Evolutionary conservation across 2,888 invertebrate species (phyloP).

Genomic region (Tetheella fluctuosa): DNA sequence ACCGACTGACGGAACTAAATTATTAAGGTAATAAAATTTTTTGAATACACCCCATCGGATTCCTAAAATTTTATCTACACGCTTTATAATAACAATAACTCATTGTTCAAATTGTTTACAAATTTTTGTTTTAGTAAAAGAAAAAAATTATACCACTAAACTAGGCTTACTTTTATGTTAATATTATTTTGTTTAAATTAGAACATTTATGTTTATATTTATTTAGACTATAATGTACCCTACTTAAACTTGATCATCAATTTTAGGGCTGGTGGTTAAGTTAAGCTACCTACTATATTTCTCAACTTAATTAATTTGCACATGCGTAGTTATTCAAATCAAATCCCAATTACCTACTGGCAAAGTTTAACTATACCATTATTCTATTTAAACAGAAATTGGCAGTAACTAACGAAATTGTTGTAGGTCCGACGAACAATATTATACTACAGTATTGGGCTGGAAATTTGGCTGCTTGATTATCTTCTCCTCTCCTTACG

Average conservation of each 20-base stretch:
- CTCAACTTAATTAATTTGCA: no score
- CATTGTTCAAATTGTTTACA: constrained; percentile 11
- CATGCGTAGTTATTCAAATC: no score
- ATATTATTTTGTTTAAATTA: background rate
- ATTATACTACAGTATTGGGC: background rate
- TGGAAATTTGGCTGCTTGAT: background rate
- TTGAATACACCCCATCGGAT: constrained; percentile 8
- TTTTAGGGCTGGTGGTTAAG: no score
- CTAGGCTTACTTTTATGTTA: background rate
- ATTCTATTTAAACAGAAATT: no score
- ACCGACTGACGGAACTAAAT: background rate
- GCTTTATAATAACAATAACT: constrained; percentile 4
- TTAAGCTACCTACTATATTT: no score
- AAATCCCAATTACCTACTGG: no score
- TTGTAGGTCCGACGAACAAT: background rate
- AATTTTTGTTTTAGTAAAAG: background rate
- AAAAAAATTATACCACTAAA: background rate
- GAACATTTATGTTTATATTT: no score
- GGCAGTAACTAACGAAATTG: no score
- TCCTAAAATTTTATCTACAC: constrained; percentile 4
- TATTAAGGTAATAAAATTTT: constrained; percentile 12
- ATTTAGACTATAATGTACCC: no score
- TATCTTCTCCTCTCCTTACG: background rate
- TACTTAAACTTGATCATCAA: no score
- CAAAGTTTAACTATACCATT: no score